Percentiles rank a stretch among this genome's conserved stretches.
These are phyloP conservation scores for Drosophila pallidifrons DNA, from an alignment of 1,140 invertebrate genomes.

Conservation along the genomic window DNA sequence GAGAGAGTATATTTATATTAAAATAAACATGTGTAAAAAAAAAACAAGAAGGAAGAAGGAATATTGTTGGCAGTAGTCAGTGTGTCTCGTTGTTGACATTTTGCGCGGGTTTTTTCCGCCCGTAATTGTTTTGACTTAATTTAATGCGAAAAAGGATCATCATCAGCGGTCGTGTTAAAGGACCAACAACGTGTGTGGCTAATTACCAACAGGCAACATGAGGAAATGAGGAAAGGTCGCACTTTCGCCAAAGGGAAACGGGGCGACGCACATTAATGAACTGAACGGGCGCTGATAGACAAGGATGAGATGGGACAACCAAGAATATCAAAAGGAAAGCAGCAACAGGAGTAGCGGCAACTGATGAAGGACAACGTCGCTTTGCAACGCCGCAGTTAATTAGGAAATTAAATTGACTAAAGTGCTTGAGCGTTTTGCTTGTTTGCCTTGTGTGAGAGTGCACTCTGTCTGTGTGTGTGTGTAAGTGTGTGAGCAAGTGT, in stretches of 20 bases:
- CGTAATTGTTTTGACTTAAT: constrained; percentile 82
- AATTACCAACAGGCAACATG: constrained; percentile 65
- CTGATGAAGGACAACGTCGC: constrained; percentile 46
- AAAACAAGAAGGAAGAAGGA: constrained; percentile 38
- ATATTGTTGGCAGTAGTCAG: constrained; percentile 4
- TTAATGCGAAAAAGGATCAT: constrained; percentile 77
- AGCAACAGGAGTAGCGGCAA: background rate
- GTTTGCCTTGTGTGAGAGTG: constrained; percentile 52
- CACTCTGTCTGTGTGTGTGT: background rate
- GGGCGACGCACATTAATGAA: constrained; percentile 51
- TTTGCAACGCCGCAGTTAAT: constrained; percentile 69
- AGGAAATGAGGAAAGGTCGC: constrained; percentile 29
- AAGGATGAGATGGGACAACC: constrained; percentile 1
- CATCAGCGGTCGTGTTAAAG: constrained; percentile 64
- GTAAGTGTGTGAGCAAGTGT: constrained; percentile 12
- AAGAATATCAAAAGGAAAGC: background rate
- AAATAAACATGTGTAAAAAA: constrained; percentile 43
- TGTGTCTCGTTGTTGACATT: constrained; percentile 18
- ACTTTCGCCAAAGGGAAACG: constrained; percentile 34
- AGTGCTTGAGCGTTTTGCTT: constrained; percentile 79
- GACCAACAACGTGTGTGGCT: constrained; percentile 70
- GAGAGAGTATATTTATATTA: constrained; percentile 16
- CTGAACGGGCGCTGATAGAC: constrained; percentile 25
- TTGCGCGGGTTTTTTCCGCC: constrained; percentile 16
- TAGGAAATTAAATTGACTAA: constrained; percentile 84